Conservation (phyloP, 2,888 invertebrate genomes). For the Dioctria rufipes region DNA sequence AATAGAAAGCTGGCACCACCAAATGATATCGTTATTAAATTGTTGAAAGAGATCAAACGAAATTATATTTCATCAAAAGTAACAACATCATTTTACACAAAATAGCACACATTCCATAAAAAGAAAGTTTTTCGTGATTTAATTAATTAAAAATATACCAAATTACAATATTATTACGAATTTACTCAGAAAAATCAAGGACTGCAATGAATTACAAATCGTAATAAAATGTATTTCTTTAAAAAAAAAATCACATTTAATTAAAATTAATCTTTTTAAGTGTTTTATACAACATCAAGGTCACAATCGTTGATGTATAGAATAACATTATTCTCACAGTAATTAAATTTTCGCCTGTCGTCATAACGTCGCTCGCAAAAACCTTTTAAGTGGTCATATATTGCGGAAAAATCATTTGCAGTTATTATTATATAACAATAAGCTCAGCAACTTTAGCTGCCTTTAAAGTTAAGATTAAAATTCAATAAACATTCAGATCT, state of each 20-base stretch:
- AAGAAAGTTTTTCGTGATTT: neutral
- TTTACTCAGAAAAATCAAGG: constrained; percentile 11
- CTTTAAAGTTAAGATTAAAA: constrained; percentile 7
- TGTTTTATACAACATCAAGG: constrained; percentile 53
- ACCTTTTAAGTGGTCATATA: constrained; percentile 59
- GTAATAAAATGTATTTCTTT: neutral
- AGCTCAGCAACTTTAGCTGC: constrained; percentile 12
- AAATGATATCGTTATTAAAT: constrained; percentile 65
- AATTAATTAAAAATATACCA: neutral
- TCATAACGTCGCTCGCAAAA: constrained; percentile 67
- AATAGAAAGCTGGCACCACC: constrained; percentile 66
- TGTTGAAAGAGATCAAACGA: constrained; percentile 69
- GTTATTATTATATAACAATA: constrained; percentile 15
- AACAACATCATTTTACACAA: neutral
- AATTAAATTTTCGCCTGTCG: constrained; percentile 63
- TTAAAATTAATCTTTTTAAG: neutral
- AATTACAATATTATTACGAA: neutral
- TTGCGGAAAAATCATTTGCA: constrained; percentile 28
- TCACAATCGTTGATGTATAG: constrained; percentile 66
- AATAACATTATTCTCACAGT: constrained; percentile 61
- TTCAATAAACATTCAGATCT: constrained; percentile 13
- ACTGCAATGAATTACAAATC: neutral
- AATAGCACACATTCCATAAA: neutral
- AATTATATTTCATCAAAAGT: constrained; percentile 61
- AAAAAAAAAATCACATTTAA: constrained; percentile 5